Base-by-base conservation (phyloP, 2,888 invertebrate genomes). In the Autographa pulchrina region DNA sequence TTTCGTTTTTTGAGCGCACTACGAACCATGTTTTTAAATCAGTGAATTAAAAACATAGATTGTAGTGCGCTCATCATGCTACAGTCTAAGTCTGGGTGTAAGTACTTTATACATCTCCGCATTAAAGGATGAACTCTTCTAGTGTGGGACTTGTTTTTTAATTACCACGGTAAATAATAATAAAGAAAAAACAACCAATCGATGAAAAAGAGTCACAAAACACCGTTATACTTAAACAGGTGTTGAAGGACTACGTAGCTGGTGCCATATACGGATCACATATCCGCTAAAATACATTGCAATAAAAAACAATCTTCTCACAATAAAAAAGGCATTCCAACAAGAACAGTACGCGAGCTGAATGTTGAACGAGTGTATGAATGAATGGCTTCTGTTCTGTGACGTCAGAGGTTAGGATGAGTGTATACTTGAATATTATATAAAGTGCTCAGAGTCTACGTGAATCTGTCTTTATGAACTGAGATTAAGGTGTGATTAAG, bases 311-410 rank as follows among this genome's bases (percentile, higher is more conserved):
- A 70, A 60, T 76, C 70, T 81, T 81, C 84, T 83, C 82, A 81
- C 75, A 74, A 68, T 74, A 80, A 76, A 80, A 83, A 83, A 67
- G 41, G 75, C 70, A 81, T 76, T 76, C 79, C 75, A 74, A 73
- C 63, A 75, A 77, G 74, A 73, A 71, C 65, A 68, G 63, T 13
- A 25, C 65, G 35, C 52, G 84, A 16, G n/a, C 1, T 20, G 79
- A 77, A 84, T 83, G 18, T 16, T 60, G 74, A 81, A 14, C 31
- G 20, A 0, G 52, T 61, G 60, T 67, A 75, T 81, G 68, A 79
- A 81, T 81, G 82, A 71, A 81, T 76, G 62, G 66, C 43, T 25
- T 9, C 25, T n/a, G 3, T 4, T 2, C 16, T 60, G 66, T 79
- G 84, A 81, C 79, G 72, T 77, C 75, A 75, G 1, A 13, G 25